Conservation (phyloP, 2,888 invertebrate genomes). For the Thera britannica region DNA sequence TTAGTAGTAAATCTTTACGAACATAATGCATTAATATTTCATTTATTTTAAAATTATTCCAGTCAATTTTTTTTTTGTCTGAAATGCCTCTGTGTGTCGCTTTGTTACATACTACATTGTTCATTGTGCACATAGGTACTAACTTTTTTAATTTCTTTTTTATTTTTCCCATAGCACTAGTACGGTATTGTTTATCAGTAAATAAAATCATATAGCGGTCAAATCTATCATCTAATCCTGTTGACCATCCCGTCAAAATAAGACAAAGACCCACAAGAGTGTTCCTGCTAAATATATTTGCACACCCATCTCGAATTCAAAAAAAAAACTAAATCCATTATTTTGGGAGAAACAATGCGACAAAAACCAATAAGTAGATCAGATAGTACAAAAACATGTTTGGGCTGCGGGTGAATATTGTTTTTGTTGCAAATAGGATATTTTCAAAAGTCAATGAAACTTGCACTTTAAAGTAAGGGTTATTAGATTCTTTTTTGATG, state of each 20-base stretch:
- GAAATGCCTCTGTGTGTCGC: too few relatives aligned
- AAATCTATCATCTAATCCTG: constrained; percentile 69
- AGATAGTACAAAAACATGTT: constrained; percentile 76
- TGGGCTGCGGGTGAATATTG: constrained; percentile 68
- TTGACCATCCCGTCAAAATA: constrained; percentile 65
- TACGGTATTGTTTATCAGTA: too few relatives aligned
- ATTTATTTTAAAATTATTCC: too few relatives aligned
- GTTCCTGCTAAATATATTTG: constrained; percentile 76
- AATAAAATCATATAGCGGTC: background rate
- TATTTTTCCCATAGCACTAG: too few relatives aligned
- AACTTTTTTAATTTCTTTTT: too few relatives aligned
- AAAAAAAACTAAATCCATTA: constrained; percentile 74
- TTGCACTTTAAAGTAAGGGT: background rate
- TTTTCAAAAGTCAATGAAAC: background rate
- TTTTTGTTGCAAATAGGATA: constrained; percentile 58
- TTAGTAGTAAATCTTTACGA: too few relatives aligned
- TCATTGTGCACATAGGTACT: too few relatives aligned
- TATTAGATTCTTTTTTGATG: constrained; percentile 45
- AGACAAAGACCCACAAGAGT: constrained; percentile 56
- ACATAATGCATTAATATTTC: too few relatives aligned
- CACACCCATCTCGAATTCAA: constrained; percentile 66
- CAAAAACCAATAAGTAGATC: constrained; percentile 80
- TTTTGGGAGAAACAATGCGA: constrained; percentile 68
- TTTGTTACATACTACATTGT: too few relatives aligned
- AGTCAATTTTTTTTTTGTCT: too few relatives aligned